Percentiles rank a stretch among this genome's conserved stretches.
These are phyloP conservation scores for Solenopsis invicta DNA, from an alignment of 1,140 invertebrate species.

Conservation along the genomic window DNA sequence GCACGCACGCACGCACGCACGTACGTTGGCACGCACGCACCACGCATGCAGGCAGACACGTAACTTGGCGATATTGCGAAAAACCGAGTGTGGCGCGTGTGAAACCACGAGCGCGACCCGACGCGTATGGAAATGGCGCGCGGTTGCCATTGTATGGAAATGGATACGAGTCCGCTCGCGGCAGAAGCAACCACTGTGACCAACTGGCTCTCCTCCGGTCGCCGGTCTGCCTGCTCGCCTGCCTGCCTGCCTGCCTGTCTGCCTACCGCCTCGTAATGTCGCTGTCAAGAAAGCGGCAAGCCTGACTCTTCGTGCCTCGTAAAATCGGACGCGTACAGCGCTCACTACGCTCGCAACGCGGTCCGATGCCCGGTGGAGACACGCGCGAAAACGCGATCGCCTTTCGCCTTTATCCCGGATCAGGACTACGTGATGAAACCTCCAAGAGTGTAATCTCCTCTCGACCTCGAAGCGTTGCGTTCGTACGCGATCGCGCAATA, in stretches of 20 bases:
- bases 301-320: slow-evolving; percentile 80
- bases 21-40: slow-evolving; percentile 45
- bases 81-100: slow-evolving; percentile 80
- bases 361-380: slow-evolving; percentile 27
- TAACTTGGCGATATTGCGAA: slow-evolving; percentile 67
- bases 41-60: slow-evolving; percentile 30
- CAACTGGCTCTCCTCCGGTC: slow-evolving; percentile 77
- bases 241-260: slow-evolving; percentile 38
- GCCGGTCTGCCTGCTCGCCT: slow-evolving; percentile 59
- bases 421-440: background rate
- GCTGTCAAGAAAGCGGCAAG: slow-evolving; percentile 84
- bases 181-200: slow-evolving; percentile 84
- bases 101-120: slow-evolving; percentile 80
- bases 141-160: slow-evolving; percentile 79
- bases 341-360: slow-evolving; percentile 49
- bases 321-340: slow-evolving; percentile 79
- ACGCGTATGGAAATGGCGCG: slow-evolving; percentile 84
- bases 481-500: background rate
- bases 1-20: slow-evolving; percentile 10
- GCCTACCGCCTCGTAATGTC: slow-evolving; percentile 80
- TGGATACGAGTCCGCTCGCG: slow-evolving; percentile 73
- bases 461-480: background rate
- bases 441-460: background rate
- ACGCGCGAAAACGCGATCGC: slow-evolving; percentile 5
- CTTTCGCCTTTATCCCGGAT: background rate